phyloP scores from a whole-genome alignment of 1,140 invertebrate genomes.

The Stratiolaelaps scimitus region DNA sequence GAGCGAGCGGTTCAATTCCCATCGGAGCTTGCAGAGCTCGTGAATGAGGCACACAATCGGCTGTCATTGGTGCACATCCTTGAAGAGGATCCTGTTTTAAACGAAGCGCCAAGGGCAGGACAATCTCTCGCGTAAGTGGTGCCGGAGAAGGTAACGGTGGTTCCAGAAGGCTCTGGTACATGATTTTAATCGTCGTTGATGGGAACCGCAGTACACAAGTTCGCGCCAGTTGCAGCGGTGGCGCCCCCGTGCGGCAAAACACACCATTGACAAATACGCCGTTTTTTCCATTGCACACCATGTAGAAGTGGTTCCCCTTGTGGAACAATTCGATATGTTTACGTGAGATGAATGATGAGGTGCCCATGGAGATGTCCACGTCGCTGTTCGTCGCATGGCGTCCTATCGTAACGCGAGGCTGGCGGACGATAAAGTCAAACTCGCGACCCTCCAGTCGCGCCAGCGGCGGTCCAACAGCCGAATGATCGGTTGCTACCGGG shows the following conservation, averaged over 20 bases:
- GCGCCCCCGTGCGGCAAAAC: conserved; percentile 82
- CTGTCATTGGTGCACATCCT: too few relatives aligned
- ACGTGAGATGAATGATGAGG: conserved; percentile 89
- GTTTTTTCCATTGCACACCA: conserved; percentile 93
- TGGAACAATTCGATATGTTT: conserved; percentile 85
- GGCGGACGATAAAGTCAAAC: conserved; percentile 81
- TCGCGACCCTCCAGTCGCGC: conserved; percentile 77
- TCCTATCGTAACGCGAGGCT: conserved; percentile 75
- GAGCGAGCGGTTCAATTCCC: too few relatives aligned
- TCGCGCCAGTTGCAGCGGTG: conserved; percentile 74
- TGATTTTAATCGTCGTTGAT: conserved; percentile 85
- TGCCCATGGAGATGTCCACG: conserved; percentile 96
- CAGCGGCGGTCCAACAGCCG: conserved; percentile 46
- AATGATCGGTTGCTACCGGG: too few relatives aligned
- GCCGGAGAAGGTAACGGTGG: too few relatives aligned
- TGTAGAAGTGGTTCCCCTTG: conserved; percentile 73
- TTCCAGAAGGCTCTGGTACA: conserved; percentile 81
- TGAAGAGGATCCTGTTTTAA: too few relatives aligned
- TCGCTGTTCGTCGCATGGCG: conserved; percentile 87
- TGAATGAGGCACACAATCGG: too few relatives aligned
- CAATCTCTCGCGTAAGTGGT: too few relatives aligned
- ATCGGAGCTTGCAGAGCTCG: too few relatives aligned
- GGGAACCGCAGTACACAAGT: conserved; percentile 85
- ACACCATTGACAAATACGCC: conserved; percentile 94
- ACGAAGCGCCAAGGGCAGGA: too few relatives aligned